A percentile compares a stretch with the other conserved stretches of the same genome.
Evolutionary conservation across 1,140 invertebrate species (phyloP).

Genomic region (Nasonia vitripennis): DNA sequence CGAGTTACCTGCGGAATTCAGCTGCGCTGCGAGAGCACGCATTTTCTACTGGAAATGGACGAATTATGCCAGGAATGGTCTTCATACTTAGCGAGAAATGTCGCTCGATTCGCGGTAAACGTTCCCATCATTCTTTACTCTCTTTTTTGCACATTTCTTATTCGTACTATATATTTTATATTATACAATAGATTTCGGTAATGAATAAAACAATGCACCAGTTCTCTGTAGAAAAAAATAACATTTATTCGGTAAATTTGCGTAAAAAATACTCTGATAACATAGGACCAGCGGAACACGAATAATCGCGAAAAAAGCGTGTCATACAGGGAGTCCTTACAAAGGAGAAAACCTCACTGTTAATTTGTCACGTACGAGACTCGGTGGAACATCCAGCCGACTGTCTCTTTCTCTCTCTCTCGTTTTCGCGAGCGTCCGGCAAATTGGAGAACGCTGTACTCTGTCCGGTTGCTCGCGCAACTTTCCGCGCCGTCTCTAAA

Average conservation of each 20-base stretch:
- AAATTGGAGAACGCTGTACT: slow-evolving; percentile 48
- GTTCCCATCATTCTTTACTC: not conserved
- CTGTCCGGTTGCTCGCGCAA: not conserved
- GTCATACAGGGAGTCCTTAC: not conserved
- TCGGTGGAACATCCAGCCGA: not conserved
- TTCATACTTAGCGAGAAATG: not conserved
- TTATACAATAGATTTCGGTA: not conserved
- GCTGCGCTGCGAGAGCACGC: too few species aligned
- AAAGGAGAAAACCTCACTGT: not conserved
- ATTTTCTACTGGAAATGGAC: not conserved
- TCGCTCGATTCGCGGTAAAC: not conserved
- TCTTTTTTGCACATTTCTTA: too few species aligned
- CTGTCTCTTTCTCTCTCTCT: slow-evolving; percentile 4
- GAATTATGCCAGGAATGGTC: not conserved
- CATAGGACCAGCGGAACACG: not conserved
- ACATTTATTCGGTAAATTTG: not conserved
- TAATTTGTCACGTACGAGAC: not conserved
- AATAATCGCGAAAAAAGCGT: not conserved
- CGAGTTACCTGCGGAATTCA: not conserved
- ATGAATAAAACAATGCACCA: not conserved
- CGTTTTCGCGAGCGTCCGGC: not conserved
- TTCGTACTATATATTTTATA: not conserved
- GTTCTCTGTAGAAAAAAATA: not conserved
- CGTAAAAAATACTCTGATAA: not conserved
- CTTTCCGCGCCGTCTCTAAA: slow-evolving; percentile 12